phyloP scores from a whole-genome alignment of 2,113 vertebrate species.

The Amblyopsis rosae region DNA sequence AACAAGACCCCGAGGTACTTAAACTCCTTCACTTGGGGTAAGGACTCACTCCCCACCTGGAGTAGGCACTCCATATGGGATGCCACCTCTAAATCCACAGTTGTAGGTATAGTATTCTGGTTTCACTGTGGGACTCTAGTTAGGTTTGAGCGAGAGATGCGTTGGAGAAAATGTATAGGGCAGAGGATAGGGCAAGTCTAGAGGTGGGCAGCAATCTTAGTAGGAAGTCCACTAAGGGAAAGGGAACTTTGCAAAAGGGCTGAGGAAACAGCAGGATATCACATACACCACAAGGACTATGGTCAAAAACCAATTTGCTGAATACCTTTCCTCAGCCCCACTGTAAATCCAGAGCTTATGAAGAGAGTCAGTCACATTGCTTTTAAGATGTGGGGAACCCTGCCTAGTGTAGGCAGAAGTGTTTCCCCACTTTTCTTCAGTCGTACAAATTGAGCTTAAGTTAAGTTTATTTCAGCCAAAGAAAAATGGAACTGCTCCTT shows the following conservation, averaged over 20 bases:
- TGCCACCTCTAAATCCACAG: slow-evolving; percentile 44
- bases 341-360: slow-evolving; percentile 52
- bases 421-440: no score
- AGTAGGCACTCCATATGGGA: no score
- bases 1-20: no score
- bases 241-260: slow-evolving; percentile 41
- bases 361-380: slow-evolving; percentile 42
- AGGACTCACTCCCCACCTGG: no score
- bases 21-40: no score
- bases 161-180: slow-evolving; percentile 5
- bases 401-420: no score
- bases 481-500: slow-evolving; percentile 44
- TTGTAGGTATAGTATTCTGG: slow-evolving; percentile 49
- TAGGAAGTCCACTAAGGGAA: not conserved
- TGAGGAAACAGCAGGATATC: slow-evolving; percentile 27
- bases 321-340: slow-evolving; percentile 44
- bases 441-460: slow-evolving; percentile 33
- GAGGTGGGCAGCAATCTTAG: slow-evolving; percentile 28
- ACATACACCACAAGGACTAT: slow-evolving; percentile 15
- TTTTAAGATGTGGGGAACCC: slow-evolving; percentile 28
- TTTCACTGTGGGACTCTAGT: slow-evolving; percentile 27
- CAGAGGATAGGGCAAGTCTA: slow-evolving; percentile 27
- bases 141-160: slow-evolving; percentile 8
- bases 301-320: slow-evolving; percentile 59
- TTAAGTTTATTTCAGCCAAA: slow-evolving; percentile 50